phyloP scores from a whole-genome alignment of 1,140 invertebrate species.

The Mamestra configurata region DNA sequence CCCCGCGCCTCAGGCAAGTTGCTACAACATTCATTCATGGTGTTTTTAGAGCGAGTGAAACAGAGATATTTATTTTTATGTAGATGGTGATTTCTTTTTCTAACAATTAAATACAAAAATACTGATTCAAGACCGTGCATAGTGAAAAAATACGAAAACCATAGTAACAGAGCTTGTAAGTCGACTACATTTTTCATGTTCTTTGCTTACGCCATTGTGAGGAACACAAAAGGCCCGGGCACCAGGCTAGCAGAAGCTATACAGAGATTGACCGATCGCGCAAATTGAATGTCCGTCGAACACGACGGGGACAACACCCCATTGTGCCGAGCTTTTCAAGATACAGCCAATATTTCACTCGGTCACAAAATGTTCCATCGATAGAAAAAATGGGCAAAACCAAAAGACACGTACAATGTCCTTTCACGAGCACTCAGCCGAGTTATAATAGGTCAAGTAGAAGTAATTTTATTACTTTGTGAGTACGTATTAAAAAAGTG shows the following conservation, averaged over 20 bases:
- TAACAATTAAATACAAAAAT: no score
- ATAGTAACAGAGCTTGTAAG: conserved; percentile 51
- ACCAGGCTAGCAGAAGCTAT: conserved; percentile 72
- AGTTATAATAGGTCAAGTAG: conserved; percentile 38
- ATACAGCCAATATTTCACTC: conserved; percentile 77
- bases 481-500: neutral
- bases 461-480: conserved; percentile 27
- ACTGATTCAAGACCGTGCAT: neutral
- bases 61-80: neutral
- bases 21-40: neutral
- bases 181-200: conserved; percentile 64
- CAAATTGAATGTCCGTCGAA: conserved; percentile 81
- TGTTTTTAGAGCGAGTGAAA: neutral
- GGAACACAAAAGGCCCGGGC: conserved; percentile 62
- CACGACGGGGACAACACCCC: conserved; percentile 66
- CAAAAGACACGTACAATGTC: conserved; percentile 51
- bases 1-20: neutral
- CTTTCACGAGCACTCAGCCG: conserved; percentile 50
- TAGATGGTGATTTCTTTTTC: no score
- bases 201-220: conserved; percentile 60
- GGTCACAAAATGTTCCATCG: conserved; percentile 64
- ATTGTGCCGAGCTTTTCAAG: conserved; percentile 77
- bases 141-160: neutral
- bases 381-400: conserved; percentile 55
- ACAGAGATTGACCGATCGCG: conserved; percentile 81